phyloP scores from a whole-genome alignment of 2,113 vertebrate species.

The Todiramphus saurophagus region DNA sequence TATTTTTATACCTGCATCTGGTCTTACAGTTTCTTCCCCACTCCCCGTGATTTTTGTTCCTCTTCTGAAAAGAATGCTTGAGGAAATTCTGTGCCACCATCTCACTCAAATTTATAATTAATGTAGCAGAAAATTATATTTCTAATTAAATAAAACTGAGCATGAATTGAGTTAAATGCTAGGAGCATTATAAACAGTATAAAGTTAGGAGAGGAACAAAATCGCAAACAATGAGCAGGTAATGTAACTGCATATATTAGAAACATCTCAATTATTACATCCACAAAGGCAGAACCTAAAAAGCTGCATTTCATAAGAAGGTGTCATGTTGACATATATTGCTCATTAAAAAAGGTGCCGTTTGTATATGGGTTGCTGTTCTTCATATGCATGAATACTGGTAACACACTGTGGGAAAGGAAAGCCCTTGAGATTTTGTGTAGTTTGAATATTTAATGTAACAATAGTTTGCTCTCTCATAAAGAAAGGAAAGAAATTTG shows the following conservation, averaged over 20 bases:
- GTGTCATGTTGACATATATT: slow-evolving; percentile 72
- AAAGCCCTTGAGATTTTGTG: slow-evolving; percentile 65
- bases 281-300: slow-evolving; percentile 68
- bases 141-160: slow-evolving; percentile 64
- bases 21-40: not conserved
- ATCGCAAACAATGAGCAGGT: slow-evolving; percentile 55
- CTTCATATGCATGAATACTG: slow-evolving; percentile 68
- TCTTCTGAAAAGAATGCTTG: slow-evolving; percentile 8
- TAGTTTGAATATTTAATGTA: slow-evolving; percentile 73
- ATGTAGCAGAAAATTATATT: slow-evolving; percentile 65
- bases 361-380: slow-evolving; percentile 65
- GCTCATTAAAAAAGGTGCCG: slow-evolving; percentile 69
- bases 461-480: slow-evolving; percentile 64
- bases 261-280: slow-evolving; percentile 73
- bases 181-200: slow-evolving; percentile 28
- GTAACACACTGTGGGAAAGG: slow-evolving; percentile 59
- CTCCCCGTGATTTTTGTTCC: not conserved
- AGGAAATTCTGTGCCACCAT: not conserved
- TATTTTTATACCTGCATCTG: slow-evolving; percentile 4
- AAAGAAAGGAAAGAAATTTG: slow-evolving; percentile 63
- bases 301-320: slow-evolving; percentile 68
- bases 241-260: slow-evolving; percentile 66
- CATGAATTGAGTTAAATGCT: slow-evolving; percentile 38
- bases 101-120: slow-evolving; percentile 59
- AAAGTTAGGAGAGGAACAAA: slow-evolving; percentile 44